Conservation (phyloP, 1,140 invertebrate species). For the Lamellibrachia luymesi region DNA sequence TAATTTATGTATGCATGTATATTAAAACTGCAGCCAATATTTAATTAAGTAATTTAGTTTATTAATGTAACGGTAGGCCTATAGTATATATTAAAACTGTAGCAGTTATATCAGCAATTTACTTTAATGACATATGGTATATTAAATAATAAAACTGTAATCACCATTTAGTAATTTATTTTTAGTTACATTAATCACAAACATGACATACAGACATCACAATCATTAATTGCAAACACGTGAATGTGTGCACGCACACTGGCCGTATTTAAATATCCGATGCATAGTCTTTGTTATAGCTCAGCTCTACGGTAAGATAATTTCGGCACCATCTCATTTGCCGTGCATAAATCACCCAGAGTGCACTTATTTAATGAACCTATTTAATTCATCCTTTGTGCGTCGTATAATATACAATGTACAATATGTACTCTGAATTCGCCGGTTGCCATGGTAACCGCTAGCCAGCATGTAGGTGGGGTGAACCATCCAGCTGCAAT, state of each 20-base stretch:
- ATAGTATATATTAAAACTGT: neutral
- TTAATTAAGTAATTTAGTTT: no score
- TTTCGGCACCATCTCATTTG: neutral
- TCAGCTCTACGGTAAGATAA: neutral
- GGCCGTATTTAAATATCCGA: neutral
- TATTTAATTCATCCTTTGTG: neutral
- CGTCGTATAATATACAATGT: neutral
- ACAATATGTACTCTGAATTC: neutral
- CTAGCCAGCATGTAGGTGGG: neutral
- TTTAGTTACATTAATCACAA: neutral
- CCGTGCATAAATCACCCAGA: neutral
- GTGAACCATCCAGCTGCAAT: neutral
- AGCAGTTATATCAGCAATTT: neutral
- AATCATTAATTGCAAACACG: neutral
- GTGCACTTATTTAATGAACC: neutral
- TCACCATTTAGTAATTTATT: neutral
- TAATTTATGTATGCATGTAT: no score
- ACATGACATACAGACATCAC: neutral
- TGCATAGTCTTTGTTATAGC: neutral
- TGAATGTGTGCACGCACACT: neutral
- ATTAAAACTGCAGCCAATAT: no score
- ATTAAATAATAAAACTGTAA: neutral
- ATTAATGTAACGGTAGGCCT: no score
- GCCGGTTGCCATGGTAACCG: neutral
- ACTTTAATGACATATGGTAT: neutral